Evolutionary conservation across 2,888 invertebrate species (phyloP).

Genomic region (Morpho deidamia): DNA sequence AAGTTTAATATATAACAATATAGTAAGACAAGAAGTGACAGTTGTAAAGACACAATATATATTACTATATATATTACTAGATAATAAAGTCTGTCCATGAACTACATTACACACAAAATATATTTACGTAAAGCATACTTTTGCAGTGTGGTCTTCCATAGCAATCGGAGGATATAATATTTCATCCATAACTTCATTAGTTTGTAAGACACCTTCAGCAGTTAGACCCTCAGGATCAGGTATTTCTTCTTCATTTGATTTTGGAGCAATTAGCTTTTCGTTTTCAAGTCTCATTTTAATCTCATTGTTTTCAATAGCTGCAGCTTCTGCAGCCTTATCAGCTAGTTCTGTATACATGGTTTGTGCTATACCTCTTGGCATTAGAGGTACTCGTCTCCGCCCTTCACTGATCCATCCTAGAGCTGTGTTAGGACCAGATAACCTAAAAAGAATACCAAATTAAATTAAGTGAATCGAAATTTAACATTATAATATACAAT

Average conservation of each 20-base stretch:
- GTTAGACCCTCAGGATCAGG: constrained; percentile 49
- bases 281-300: constrained; percentile 55
- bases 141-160: constrained; percentile 64
- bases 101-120: too few species aligned
- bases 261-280: constrained; percentile 54
- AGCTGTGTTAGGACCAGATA: constrained; percentile 82
- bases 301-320: constrained; percentile 58
- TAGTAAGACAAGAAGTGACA: too few species aligned
- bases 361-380: constrained; percentile 91
- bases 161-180: constrained; percentile 57
- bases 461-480: too few species aligned
- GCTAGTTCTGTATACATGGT: constrained; percentile 91
- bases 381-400: constrained; percentile 87
- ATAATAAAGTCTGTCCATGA: too few species aligned
- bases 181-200: constrained; percentile 51
- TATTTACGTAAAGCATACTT: constrained; percentile 38
- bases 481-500: too few species aligned
- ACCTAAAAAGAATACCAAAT: constrained; percentile 43
- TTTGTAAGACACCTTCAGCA: constrained; percentile 42
- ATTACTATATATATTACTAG: too few species aligned
- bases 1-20: too few species aligned
- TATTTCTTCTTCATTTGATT: constrained; percentile 51
- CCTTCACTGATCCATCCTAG: constrained; percentile 94
- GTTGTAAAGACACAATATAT: too few species aligned
- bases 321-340: constrained; percentile 83